These are phyloP conservation scores for Pygoscelis adeliae DNA, from an alignment of 2,113 vertebrate species.

Conservation along the genomic window DNA sequence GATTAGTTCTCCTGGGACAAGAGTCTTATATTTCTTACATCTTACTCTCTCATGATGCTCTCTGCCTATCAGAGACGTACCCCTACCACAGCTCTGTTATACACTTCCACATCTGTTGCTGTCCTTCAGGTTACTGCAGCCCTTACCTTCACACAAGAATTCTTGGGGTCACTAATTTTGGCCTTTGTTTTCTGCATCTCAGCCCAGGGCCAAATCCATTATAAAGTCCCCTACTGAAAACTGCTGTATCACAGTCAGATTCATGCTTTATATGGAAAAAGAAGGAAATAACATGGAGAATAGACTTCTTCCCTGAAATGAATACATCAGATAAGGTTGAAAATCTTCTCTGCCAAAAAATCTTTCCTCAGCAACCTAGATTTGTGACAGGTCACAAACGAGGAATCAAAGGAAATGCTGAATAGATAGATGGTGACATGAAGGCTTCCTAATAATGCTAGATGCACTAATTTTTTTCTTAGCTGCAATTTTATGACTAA, in stretches of 20 bases:
- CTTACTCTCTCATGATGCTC: rapidly evolving
- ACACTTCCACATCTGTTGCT: not conserved
- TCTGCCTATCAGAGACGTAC: not conserved
- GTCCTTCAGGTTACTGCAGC: not conserved
- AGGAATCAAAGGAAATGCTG: not conserved
- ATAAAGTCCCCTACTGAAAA: not conserved
- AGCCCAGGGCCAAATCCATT: not conserved
- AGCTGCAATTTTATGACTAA: constrained; percentile 43
- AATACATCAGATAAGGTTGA: not conserved
- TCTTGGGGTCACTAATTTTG: not conserved
- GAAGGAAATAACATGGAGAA: not conserved
- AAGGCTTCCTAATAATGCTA: constrained; percentile 2
- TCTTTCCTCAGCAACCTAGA: not conserved
- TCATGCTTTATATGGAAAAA: not conserved
- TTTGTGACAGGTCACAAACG: not conserved
- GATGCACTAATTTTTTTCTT: constrained; percentile 12
- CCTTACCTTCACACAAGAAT: not conserved
- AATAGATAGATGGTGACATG: not conserved
- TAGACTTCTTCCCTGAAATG: not conserved
- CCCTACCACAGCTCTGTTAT: not conserved
- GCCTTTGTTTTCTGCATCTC: not conserved
- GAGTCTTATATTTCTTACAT: not conserved
- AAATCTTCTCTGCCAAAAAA: not conserved
- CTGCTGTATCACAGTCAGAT: not conserved
- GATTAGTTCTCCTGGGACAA: not conserved